Base-by-base conservation (phyloP, 2,113 vertebrate genomes). In the Callionymus lyra region DNA sequence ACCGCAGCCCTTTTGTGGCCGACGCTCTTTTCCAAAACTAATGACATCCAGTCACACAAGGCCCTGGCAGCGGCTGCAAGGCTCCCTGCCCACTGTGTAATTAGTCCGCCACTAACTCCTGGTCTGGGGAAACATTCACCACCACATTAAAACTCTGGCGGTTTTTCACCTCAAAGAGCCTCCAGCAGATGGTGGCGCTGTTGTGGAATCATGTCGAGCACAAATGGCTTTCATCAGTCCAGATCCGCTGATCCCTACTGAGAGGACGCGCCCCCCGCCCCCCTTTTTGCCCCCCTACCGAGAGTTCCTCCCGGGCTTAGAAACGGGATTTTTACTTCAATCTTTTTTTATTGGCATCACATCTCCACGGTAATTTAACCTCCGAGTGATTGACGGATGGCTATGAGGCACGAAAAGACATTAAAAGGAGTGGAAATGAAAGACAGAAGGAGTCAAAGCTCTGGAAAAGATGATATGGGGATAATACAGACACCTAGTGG, bases 1-100 rank as follows among this genome's bases (percentile, higher is more conserved):
- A 81, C 77, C 80, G 53, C 82, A 77, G 65, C 65, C 71, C 63
- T 74, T n/a, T 76, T 84, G 82, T 72, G 74, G 81, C 65, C 31
- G 67, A 70, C 39, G 53, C 65, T 70, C 79, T 83, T 72, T 84
- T 86, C 83, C 82, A 82, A 76, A 75, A 75, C 84, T 84, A 82
- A 86, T 81, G 75, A 82, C 78, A 81, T 72, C 58, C 76, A 84
- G 77, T 81, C 72, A 76, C 71, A 72, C 63, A 65, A 68, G 55
- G 63, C 69, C 71, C 63, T 80, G 66, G 68, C 72, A 76, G 63
- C 44, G 38, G 62, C 70, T 41, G 60, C 38, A 54, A 50, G 76
- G 68, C 75, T 74, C 50, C 21, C 31, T 68, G 79, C 80, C 77
- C 68, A 53, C 70, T 68, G 60, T 76, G 66, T 82, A 84, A 86